Evolutionary conservation across 2,113 vertebrate species (phyloP).

Genomic region (human (Homo sapiens)): DNA sequence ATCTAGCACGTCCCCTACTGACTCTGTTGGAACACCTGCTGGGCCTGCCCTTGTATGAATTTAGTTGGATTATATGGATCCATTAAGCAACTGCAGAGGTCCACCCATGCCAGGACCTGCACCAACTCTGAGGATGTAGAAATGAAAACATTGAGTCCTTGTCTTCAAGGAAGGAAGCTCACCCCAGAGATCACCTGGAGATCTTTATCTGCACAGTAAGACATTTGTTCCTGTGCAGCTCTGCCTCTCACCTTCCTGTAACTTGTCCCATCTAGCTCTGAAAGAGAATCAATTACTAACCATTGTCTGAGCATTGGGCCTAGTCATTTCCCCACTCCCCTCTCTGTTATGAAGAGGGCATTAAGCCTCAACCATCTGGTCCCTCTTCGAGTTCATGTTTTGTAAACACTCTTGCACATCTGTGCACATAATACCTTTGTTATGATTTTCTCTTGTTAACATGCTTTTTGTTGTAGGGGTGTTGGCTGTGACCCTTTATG

Average conservation of each 20-base stretch:
- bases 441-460: neutral
- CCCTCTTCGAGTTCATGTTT: neutral
- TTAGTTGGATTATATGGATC: neutral
- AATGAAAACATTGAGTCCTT: neutral
- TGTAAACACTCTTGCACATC: neutral
- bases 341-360: neutral
- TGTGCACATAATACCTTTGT: neutral
- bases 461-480: neutral
- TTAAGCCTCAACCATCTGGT: neutral
- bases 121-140: neutral
- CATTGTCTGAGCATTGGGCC: neutral
- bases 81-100: neutral
- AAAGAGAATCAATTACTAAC: neutral
- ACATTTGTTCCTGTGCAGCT: neutral
- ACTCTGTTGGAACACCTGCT: neutral
- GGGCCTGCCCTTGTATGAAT: neutral
- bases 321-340: neutral
- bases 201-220: neutral
- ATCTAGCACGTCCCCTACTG: neutral
- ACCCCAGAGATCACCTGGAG: neutral
- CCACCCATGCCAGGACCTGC: neutral
- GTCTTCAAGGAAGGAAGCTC: neutral
- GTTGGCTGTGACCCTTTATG: neutral
- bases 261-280: neutral
- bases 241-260: neutral